A percentile compares a stretch with the other conserved stretches of the same genome.
Evolutionary conservation across 2,888 invertebrate species (phyloP).

Genomic region (Mellilla xanthometata): DNA sequence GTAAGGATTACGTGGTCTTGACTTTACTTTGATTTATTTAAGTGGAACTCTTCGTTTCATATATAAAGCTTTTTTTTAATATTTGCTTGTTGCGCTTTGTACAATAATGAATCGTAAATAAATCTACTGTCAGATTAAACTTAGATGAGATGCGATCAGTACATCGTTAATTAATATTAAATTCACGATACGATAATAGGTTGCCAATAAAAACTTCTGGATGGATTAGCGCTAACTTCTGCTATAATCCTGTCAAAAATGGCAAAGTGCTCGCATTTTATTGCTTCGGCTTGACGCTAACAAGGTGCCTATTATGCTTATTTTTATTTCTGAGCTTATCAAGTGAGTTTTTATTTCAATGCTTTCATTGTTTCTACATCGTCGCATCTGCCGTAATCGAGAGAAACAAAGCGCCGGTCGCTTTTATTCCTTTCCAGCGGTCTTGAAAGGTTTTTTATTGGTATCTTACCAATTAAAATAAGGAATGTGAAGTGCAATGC

Average conservation of each 20-base stretch:
- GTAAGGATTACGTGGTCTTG: conserved; percentile 29
- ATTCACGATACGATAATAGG: conserved; percentile 9
- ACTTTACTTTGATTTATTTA: conserved; percentile 22
- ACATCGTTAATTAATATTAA: conserved; percentile 8
- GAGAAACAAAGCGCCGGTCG: neutral
- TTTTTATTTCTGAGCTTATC: conserved; percentile 9
- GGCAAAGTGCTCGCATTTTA: conserved; percentile 12
- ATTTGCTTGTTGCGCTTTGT: too few relatives aligned
- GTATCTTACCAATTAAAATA: conserved; percentile 43
- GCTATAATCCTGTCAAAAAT: conserved; percentile 7
- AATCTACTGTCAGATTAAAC: too few relatives aligned
- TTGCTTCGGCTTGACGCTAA: conserved; percentile 3
- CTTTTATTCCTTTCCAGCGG: conserved; percentile 13
- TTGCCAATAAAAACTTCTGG: conserved; percentile 19
- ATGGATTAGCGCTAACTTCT: conserved; percentile 14
- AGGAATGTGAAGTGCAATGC: conserved; percentile 50
- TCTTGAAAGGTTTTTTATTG: conserved; percentile 29
- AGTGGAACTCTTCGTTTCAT: too few relatives aligned
- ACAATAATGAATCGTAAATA: too few relatives aligned
- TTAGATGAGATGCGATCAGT: too few relatives aligned
- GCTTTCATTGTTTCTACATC: conserved; percentile 6
- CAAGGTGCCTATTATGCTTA: conserved; percentile 1
- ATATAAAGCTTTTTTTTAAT: too few relatives aligned
- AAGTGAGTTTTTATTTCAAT: conserved; percentile 12
- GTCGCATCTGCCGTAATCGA: conserved; percentile 2